Evolutionary conservation across 2,888 invertebrate genomes (phyloP).

Genomic region (Ophioninae sp.): DNA sequence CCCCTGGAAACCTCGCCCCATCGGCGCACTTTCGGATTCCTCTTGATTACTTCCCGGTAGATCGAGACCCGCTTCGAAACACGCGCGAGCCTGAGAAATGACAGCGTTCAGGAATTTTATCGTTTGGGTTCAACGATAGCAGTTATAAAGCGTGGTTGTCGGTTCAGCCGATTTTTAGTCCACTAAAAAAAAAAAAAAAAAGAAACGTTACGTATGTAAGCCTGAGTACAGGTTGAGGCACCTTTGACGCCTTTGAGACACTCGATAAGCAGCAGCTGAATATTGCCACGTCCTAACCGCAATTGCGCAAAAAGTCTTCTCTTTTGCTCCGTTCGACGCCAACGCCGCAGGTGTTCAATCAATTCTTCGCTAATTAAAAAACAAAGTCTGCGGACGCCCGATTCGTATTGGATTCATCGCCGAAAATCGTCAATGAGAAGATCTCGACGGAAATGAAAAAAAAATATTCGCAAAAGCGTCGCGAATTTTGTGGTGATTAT

Average conservation of each 20-base stretch:
- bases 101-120: conserved; percentile 54
- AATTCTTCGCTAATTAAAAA: conserved; percentile 38
- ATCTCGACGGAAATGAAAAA: no score
- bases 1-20: conserved; percentile 18
- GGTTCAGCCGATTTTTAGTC: not conserved
- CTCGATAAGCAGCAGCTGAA: conserved; percentile 40
- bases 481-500: no score
- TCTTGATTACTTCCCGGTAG: conserved; percentile 63
- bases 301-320: conserved; percentile 37
- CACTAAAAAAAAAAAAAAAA: conserved; percentile 22
- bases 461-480: no score
- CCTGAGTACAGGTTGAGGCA: conserved; percentile 8
- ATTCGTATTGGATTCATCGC: not conserved
- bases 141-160: conserved; percentile 44
- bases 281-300: not conserved
- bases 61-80: conserved; percentile 4
- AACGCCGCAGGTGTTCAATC: conserved; percentile 44
- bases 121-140: conserved; percentile 38
- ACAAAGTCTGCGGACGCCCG: not conserved
- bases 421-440: not conserved
- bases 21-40: conserved; percentile 59
- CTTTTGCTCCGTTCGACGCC: conserved; percentile 2
- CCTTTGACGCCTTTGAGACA: conserved; percentile 50
- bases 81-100: conserved; percentile 18
- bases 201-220: not conserved